Conservation (phyloP, 2,113 vertebrate genomes). For the Echinops telfairi region DNA sequence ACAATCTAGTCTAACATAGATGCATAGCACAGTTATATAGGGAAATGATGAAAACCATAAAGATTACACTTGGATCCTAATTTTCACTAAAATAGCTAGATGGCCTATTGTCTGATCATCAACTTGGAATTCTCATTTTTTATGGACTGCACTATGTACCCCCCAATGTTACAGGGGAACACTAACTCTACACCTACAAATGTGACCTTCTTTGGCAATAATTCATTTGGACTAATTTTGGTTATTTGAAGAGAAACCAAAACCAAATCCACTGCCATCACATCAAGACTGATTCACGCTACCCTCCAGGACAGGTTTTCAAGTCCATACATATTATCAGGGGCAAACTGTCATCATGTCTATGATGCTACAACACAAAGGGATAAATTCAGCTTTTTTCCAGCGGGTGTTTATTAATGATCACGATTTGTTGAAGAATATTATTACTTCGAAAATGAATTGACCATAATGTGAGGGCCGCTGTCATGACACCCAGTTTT, state of each 20-base stretch:
- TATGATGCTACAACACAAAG: no score
- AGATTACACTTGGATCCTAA: not conserved
- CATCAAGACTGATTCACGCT: not conserved
- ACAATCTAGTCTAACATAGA: no score
- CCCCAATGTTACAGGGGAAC: not conserved
- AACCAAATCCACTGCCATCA: not conserved
- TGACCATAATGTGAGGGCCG: no score
- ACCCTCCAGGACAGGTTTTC: not conserved
- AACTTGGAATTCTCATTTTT: conserved; percentile 46
- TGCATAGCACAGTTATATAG: not conserved
- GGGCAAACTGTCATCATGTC: no score
- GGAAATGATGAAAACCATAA: not conserved
- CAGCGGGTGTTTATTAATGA: no score
- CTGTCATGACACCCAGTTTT: no score
- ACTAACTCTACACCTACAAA: not conserved
- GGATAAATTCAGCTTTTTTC: no score
- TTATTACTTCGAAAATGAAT: no score
- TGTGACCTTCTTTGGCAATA: not conserved
- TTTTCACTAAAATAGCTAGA: conserved; percentile 4
- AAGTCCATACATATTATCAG: no score
- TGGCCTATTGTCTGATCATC: not conserved
- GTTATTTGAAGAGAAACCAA: not conserved
- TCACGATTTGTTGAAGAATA: no score
- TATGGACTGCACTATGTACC: not conserved
- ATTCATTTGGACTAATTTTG: not conserved